These are phyloP conservation scores for Saccostrea cuccullata DNA, from an alignment of 1,140 invertebrate species.

Conservation along the genomic window DNA sequence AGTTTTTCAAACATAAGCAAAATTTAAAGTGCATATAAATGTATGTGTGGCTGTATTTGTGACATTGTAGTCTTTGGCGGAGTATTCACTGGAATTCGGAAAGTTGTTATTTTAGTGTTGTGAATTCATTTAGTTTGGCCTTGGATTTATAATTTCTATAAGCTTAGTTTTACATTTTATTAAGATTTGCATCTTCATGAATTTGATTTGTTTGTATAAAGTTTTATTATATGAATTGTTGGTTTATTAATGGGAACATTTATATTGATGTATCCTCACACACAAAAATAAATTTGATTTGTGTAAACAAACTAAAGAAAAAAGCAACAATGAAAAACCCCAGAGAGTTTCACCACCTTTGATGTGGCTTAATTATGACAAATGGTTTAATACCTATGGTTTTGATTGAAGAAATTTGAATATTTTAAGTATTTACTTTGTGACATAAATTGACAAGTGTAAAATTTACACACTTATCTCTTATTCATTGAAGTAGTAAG, in stretches of 20 bases:
- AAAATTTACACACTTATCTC: neutral
- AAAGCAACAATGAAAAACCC: no score
- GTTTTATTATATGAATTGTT: no score
- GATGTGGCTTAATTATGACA: neutral
- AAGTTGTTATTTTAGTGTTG: neutral
- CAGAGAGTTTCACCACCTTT: neutral
- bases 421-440: neutral
- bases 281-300: no score
- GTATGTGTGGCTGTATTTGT: neutral
- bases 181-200: no score
- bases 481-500: neutral
- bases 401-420: neutral
- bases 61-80: neutral
- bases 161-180: no score
- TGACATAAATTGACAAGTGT: neutral
- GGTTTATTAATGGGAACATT: no score
- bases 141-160: neutral
- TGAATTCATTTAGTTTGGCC: neutral
- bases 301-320: no score
- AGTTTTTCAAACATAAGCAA: neutral
- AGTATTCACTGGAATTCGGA: neutral
- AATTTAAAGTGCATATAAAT: neutral
- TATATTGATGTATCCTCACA: no score
- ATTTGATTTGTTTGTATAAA: no score
- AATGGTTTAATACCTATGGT: neutral